Percentiles rank a stretch among this genome's conserved stretches.
Conservation (phyloP, 1,140 invertebrate genomes). For the Hesperophylax magnus region DNA sequence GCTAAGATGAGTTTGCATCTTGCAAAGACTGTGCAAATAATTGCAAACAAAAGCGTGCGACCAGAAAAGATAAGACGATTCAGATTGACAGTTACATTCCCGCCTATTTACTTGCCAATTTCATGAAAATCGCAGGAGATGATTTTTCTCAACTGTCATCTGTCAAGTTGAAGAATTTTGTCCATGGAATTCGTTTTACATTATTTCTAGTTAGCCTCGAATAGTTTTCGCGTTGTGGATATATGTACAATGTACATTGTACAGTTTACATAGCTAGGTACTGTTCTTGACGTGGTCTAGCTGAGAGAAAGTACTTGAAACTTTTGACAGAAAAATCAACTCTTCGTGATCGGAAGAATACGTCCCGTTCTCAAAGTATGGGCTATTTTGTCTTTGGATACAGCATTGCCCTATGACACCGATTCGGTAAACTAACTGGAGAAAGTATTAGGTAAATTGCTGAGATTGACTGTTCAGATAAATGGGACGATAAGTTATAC, state of each 20-base stretch:
- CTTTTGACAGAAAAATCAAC: constrained; percentile 38
- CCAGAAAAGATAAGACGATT: neutral
- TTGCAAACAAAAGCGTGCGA: neutral
- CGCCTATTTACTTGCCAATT: constrained; percentile 20
- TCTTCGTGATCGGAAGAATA: constrained; percentile 23
- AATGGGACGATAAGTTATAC: neutral
- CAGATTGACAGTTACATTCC: neutral
- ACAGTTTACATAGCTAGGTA: too few species aligned
- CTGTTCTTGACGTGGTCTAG: neutral
- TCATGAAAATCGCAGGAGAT: neutral
- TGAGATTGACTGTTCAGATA: constrained; percentile 15
- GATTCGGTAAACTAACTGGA: constrained; percentile 3
- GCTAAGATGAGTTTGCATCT: constrained; percentile 6
- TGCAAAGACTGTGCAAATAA: constrained; percentile 19
- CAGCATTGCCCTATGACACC: constrained; percentile 25
- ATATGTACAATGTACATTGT: too few species aligned
- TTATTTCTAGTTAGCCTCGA: too few species aligned
- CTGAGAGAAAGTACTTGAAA: constrained; percentile 27
- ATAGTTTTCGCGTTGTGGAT: too few species aligned
- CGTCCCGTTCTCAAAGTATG: constrained; percentile 42
- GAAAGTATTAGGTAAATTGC: constrained; percentile 26
- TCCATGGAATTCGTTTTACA: neutral
- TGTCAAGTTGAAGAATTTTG: neutral
- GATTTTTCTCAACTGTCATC: neutral
- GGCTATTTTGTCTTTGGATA: constrained; percentile 36